Conservation (phyloP, 2,888 invertebrate genomes). For the Caradrina clavipalpis region DNA sequence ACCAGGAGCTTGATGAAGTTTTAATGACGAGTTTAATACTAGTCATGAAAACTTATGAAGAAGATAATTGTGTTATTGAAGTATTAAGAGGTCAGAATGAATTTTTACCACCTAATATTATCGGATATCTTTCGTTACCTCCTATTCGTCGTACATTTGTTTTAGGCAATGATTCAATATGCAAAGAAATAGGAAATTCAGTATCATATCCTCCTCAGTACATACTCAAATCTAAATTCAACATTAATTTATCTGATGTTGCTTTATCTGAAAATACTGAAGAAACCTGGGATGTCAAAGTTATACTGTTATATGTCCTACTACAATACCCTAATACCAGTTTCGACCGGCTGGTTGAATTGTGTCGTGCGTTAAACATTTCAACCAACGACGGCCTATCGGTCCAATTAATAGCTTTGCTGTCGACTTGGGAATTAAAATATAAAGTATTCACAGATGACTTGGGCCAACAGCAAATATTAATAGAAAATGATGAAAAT, state of each 20-base stretch:
- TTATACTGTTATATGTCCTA: constrained; percentile 84
- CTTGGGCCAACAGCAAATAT: constrained; percentile 76
- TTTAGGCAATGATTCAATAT: constrained; percentile 68
- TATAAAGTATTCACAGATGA: constrained; percentile 80
- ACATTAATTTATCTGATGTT: constrained; percentile 84
- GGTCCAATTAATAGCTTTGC: constrained; percentile 82
- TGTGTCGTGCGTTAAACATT: constrained; percentile 83
- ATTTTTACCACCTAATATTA: constrained; percentile 73
- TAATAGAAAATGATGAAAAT: constrained; percentile 76
- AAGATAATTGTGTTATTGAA: constrained; percentile 78
- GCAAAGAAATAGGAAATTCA: constrained; percentile 73
- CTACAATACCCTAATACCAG: constrained; percentile 79
- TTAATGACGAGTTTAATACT: constrained; percentile 80
- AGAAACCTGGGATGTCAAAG: constrained; percentile 88
- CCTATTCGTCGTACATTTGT: constrained; percentile 78
- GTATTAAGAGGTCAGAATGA: constrained; percentile 81
- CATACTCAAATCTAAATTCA: constrained; percentile 84
- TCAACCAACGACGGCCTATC: constrained; percentile 83
- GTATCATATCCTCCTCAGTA: constrained; percentile 82
- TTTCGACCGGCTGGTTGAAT: constrained; percentile 78
- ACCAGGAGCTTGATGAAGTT: constrained; percentile 83
- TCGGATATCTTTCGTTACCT: constrained; percentile 76
- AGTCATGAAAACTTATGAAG: constrained; percentile 72
- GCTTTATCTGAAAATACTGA: constrained; percentile 84
- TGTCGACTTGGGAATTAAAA: constrained; percentile 84